Conservation (phyloP, 2,113 vertebrate genomes). For the Bos taurus region ARS-UCD2.0 NC_037342.1:3937501-3938000, state of each 20-base stretch:
- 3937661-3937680: not conserved
- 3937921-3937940: not conserved
- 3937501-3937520: not conserved
- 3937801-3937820: not conserved
- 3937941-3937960: not conserved
- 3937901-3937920: not conserved
- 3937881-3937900: not conserved
- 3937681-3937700: not conserved
- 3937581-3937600: not conserved
- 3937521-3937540: not conserved
- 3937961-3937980: not conserved
- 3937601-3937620: not conserved
- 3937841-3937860: not conserved
- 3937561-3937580: not conserved
- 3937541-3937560: not conserved
- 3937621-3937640: not conserved
- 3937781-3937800: not conserved
- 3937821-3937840: not conserved
- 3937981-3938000: not conserved
- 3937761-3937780: not conserved
- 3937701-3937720: not conserved
- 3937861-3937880: not conserved
- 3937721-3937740: not conserved
- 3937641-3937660: not conserved
- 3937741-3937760: not conserved